Conservation (phyloP, 2,113 vertebrate species). For the Neogale vison region DNA sequence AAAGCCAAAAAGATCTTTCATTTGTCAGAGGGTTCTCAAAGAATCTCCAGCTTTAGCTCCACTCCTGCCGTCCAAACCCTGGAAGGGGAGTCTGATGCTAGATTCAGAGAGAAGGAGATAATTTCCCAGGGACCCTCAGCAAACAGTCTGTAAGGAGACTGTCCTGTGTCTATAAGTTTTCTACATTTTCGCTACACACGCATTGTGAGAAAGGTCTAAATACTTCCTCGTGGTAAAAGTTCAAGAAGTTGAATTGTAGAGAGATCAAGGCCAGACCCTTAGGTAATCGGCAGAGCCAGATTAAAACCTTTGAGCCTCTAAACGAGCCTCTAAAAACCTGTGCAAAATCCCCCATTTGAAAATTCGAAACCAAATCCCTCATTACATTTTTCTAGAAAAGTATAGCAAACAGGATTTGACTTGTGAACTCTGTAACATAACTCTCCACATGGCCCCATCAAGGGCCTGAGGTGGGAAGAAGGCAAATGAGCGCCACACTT, state of each 20-base stretch:
- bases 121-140: not conserved
- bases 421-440: too few relatives aligned
- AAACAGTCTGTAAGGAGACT: not conserved
- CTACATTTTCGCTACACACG: not conserved
- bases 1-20: not conserved
- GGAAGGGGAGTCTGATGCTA: not conserved
- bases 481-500: too few relatives aligned
- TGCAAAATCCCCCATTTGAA: not conserved
- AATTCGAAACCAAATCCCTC: not conserved
- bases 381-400: not conserved
- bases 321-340: not conserved
- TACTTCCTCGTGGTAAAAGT: not conserved
- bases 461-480: not conserved
- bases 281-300: not conserved
- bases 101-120: not conserved
- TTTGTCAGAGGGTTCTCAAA: not conserved
- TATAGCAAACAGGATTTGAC: not conserved
- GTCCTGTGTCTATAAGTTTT: not conserved
- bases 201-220: not conserved
- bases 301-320: too few relatives aligned
- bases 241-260: not conserved
- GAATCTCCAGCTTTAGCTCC: not conserved
- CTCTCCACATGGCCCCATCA: not conserved
- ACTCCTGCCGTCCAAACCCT: not conserved
- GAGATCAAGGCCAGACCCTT: not conserved